Base-by-base conservation (phyloP, 1,140 invertebrate genomes). In the Drosophila parabipectinata region DNA sequence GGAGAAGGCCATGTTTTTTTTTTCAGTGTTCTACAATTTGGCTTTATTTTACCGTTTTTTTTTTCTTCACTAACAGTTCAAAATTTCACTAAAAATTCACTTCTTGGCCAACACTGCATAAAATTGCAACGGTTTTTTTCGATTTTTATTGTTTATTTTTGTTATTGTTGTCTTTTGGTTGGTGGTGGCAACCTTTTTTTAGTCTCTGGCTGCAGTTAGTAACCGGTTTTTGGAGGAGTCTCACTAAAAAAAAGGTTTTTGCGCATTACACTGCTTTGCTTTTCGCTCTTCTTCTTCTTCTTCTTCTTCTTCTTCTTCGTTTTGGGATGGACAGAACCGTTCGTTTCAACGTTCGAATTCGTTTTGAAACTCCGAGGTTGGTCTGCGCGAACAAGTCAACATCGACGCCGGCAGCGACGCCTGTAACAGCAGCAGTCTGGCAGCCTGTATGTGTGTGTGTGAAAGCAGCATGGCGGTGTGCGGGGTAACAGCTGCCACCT, bases 311-410 rank as follows among this genome's bases (percentile, higher is more conserved):
- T 18, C 18, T 18, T 18, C 18, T 18, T 1, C 18, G 18, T 18
- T 18, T 18, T 18, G 18, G 21, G 21, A 21, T 21, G 54, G 77
- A 80, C 68, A 83, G 88, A 72, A 88, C 88, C 83, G 88, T 79
- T 90, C 89, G 54, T 72, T 79, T 64, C 28, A 66, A 66, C 80
- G 83, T 89, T 90, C 89, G 74, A 90, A 90, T 77, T 79, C 78
- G 78, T 77, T 89, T 90, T 90, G 68, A 90, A 77, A 55, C 34
- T 51, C 21, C 34, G 51, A 15, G 47, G 56, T 44, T 62, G 76
- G 76, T 67, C 61, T 56, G 34, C 34, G 64, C 44, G 48, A 71
- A 32, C 32, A 71, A 71, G 67, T 69, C 45, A 51, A 71, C 67
- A 41, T 26, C 34, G 67, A 63, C 62, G 83, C 60, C 61, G 66